Conservation (phyloP, 2,113 vertebrate species). For the Nerophis ophidion region DNA sequence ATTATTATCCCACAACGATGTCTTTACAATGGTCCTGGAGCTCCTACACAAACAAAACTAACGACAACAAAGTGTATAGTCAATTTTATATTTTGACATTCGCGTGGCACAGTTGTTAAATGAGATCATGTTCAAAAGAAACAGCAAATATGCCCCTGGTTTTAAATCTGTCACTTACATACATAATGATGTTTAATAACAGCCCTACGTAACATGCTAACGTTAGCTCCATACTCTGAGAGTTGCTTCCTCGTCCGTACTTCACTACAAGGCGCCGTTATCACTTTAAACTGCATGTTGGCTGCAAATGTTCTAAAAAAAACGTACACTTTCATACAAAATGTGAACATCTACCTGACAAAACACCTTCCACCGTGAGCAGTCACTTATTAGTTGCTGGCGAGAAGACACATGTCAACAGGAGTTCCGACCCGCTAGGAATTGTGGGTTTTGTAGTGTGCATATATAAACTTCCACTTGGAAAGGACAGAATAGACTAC, state of each 20-base stretch:
- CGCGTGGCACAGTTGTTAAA: neutral
- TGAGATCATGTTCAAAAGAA: neutral
- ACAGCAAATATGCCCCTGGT: neutral
- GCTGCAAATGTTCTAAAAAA: no score
- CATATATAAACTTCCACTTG: rapidly evolving
- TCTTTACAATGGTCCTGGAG: slow-evolving; percentile 54
- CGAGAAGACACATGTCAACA: slow-evolving; percentile 33
- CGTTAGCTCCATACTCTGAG: neutral
- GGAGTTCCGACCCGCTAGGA: neutral
- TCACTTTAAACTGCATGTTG: neutral
- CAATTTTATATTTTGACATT: neutral
- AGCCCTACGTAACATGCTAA: neutral
- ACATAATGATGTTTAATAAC: neutral
- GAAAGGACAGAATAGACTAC: slow-evolving; percentile 34
- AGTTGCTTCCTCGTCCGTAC: neutral
- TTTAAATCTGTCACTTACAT: neutral
- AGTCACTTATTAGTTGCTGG: neutral
- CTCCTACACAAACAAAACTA: neutral
- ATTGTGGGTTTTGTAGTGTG: slow-evolving; percentile 54
- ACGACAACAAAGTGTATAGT: neutral
- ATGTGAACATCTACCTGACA: neutral
- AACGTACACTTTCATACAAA: neutral
- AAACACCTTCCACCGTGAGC: neutral
- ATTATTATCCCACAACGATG: slow-evolving; percentile 65
- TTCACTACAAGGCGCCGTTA: neutral